Base-by-base conservation (phyloP, 2,797 vertebrate genomes). In the Knipowitschia caucasica region DNA sequence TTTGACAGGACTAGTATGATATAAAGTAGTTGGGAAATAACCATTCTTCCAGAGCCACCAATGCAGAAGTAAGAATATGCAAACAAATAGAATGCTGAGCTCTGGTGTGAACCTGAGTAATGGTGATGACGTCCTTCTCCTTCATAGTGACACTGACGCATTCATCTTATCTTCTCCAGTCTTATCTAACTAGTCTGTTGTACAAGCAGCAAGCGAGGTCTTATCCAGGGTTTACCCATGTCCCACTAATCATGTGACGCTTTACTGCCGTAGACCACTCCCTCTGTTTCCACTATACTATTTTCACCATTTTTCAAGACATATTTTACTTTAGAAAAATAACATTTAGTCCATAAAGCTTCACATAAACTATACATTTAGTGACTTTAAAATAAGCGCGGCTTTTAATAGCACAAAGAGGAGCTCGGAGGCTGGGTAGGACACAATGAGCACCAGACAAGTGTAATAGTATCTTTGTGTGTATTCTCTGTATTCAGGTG, bases 231-330 rank as follows among this genome's bases (percentile, higher is more conserved):
- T 75, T 56, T 85, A 80, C 82, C 87, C 81, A 78, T 69, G 69
- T 78, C 77, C 69, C 52, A 12, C 57, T 86, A 89, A 89, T 83
- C 60, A 78, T 83, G 88, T 89, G 86, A 84, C 64, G 62, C 78
- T 56, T 66, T 44, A 63, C 76, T 60, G 83, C 64, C 72, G 79
- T 42, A 5, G 18, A 70, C 54, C 64, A 57, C 61, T 46, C 63
- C 43, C 56, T 10, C n/a, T 50, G 56, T 51, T 29, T 15, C 25
- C 30, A 24, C 54, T 4, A 4, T 47, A 38, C 52, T 50, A 42
- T 17, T 8, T 7, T 47, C 50, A 50, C 56, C 36, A 31, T 39
- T 31, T 45, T 46, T 43, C 55, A 55, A 36, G 53, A 50, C 12
- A 4, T 11, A 18, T 50, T 50, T 17, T 18, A 18, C 18, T 29